Percentiles rank a stretch among this genome's conserved stretches.
These are phyloP conservation scores for Piprites chloris DNA, from an alignment of 2,113 vertebrate genomes.

Conservation along the genomic window DNA sequence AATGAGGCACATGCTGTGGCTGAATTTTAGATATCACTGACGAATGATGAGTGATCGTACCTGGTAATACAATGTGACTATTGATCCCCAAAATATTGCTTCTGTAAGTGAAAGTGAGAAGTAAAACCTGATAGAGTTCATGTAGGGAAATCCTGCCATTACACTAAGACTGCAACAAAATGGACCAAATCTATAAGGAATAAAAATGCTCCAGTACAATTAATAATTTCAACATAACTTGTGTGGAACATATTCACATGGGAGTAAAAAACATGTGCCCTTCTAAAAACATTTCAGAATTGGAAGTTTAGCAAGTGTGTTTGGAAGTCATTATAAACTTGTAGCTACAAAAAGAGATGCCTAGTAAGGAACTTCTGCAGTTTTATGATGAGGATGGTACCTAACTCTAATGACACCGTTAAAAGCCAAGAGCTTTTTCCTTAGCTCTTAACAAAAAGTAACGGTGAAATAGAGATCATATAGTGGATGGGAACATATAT, in stretches of 20 bases:
- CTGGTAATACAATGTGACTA: not conserved
- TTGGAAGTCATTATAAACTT: not conserved
- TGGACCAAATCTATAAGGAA: not conserved
- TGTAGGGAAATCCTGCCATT: not conserved
- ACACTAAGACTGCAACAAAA: not conserved
- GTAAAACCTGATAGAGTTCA: not conserved
- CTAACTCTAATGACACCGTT: not conserved
- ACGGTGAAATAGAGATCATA: not conserved
- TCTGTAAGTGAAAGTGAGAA: not conserved
- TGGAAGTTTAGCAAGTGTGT: not conserved
- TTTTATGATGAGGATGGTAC: not conserved
- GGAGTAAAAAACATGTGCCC: not conserved
- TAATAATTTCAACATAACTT: not conserved
- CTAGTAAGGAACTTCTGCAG: not conserved
- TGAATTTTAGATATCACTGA: not conserved
- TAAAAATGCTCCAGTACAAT: not conserved
- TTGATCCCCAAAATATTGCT: not conserved
- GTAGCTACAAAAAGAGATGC: not conserved
- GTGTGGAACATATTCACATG: not conserved
- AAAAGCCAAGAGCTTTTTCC: conserved; percentile 6
- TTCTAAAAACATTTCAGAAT: not conserved
- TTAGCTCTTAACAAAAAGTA: not conserved
- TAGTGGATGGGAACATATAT: not conserved
- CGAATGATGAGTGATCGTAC: not conserved
- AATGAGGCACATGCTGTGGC: not conserved